Conservation (phyloP, 2,113 vertebrate genomes). For the Erythrolamprus reginae region DNA sequence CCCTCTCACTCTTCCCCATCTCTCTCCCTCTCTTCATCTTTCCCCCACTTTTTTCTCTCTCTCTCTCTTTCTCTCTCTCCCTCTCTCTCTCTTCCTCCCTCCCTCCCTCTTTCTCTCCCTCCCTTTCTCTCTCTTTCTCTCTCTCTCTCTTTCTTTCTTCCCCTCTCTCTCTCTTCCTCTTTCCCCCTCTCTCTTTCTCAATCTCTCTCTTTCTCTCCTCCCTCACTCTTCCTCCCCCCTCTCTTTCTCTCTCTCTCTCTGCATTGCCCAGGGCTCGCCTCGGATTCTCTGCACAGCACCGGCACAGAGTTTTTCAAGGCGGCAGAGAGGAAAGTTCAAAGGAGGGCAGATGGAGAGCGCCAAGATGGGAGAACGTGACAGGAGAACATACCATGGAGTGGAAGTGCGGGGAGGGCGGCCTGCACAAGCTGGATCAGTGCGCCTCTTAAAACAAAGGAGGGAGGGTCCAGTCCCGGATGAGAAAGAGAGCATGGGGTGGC, state of each 20-base stretch:
- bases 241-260: background rate
- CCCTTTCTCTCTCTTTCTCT: no score
- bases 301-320: slow-evolving; percentile 2
- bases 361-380: slow-evolving; percentile 24
- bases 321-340: slow-evolving; percentile 27
- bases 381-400: slow-evolving; percentile 12
- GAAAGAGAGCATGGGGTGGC: background rate
- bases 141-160: no score
- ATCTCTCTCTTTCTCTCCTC: no score
- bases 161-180: no score
- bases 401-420: background rate
- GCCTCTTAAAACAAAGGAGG: background rate
- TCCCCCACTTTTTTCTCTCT: no score
- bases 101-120: no score
- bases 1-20: no score
- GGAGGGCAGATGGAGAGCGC: slow-evolving; percentile 15
- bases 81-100: no score
- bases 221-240: no score
- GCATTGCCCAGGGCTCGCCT: slow-evolving; percentile 13
- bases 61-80: no score
- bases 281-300: slow-evolving; percentile 14
- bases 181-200: background rate
- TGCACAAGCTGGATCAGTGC: background rate
- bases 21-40: no score
- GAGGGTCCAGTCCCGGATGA: background rate